Evolutionary conservation across 2,113 vertebrate genomes (phyloP), one percentile per base, ranked within the genome.

Genomic region (Thunnus maccoyii): DNA sequence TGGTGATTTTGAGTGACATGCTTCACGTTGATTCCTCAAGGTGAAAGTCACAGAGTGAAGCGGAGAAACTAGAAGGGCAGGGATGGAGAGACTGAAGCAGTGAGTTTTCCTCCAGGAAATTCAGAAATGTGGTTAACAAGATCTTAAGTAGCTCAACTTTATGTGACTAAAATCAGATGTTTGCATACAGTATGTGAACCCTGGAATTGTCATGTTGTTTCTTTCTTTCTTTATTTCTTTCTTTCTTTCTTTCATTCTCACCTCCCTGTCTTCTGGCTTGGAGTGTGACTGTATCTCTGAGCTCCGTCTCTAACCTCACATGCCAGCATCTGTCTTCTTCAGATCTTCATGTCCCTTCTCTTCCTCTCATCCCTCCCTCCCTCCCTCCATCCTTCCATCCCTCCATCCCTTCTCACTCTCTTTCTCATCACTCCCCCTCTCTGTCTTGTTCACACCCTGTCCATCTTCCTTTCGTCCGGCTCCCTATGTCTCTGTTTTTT

Each of bases 301-400:
- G 57, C 76, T 85, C 72, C 82, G 78, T 77, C 84, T 71, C 76
- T 88, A 86, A 85, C 84, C 88, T 89, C 85, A 78, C 76, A 88
- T 85, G 91, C 85, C 88, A 88, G 72, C 85, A 78, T 91, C 80
- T 87, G 77, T 90, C 81, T 82, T 74, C 82, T 88, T 92, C 86
- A 90, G 77, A 91, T 85, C 72, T 84, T 51, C 72, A 52, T 61
- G 22, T 76, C 82, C 57, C 56, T 75, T 77, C 56, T 69, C 55
- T 14, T 50, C 44, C 56, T 61, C 48, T 51, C 52, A 48, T 36
- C 64, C 80, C 68, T 69, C 63, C 80, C 68, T 69, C 63, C 66
- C 65, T 41, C 6, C 36, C 2, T 58, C 41, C 62, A 8, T 63
- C 72, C 41, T 22, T 69, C 63, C 66, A 62, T 41, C 36, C 36